Evolutionary conservation across 2,888 invertebrate species (phyloP), one percentile per base, ranked within the genome.

Genomic region (Drosophila ustulata): DNA sequence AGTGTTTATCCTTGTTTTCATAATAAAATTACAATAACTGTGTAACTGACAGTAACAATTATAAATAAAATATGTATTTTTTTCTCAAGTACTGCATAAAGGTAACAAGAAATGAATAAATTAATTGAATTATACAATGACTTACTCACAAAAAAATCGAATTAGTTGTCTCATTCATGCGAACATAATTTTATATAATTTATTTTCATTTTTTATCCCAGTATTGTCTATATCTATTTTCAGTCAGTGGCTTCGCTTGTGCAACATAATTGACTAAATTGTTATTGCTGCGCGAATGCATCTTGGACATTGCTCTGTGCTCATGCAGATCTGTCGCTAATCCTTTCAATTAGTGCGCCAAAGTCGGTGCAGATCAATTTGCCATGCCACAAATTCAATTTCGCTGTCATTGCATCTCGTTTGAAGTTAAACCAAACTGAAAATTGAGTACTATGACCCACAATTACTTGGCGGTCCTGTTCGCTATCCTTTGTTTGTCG

Each of bases 381-480:
- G 70, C 71, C 66, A 64, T 72, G 69, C 76, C 73, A 68, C 75
- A 75, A 87, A 78, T 84, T 84, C 78, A 82, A 80, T 85, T 82
- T 74, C 47, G 71, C 75, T 74, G 73, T 68, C 84, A 70, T 58
- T 66, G 75, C 66, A 63, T 53, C 62, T 41, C 67, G 58, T 61
- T 73, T 69, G 73, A 76, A 64, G 78, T 69, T 70, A 84, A 82
- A 58, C 65, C 75, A 68, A 80, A 76, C 78, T 84, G 80, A 80
- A 87, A 80, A 82, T 75, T 76, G 75, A 83, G 78, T 63, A 65
- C 58, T 67, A 34, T 75, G 80, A 78, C 82, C 85, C 69, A 62
- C 73, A 77, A 66, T 79, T 70, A 71, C 64, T 71, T 65, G 56
- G 18, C 26, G 26, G n/a, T 37, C 11, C 46, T n/a, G 23, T 34